These are phyloP conservation scores for Drosophila formosana DNA, from an alignment of 2,888 invertebrate genomes.

Conservation along the genomic window DNA sequence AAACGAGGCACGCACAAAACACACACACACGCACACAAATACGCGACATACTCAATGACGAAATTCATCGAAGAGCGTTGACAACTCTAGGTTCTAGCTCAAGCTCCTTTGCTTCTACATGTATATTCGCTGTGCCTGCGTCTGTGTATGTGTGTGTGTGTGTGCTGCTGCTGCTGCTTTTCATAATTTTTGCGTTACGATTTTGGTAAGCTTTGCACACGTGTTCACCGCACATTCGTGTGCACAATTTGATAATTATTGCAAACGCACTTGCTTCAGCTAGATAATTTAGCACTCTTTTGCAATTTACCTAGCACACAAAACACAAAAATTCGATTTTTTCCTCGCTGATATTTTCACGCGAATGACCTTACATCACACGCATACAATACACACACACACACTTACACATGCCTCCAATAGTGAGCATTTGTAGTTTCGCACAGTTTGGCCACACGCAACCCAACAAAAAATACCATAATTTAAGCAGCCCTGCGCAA, in stretches of 20 bases:
- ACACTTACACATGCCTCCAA: constrained; percentile 28
- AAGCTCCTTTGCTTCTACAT: constrained; percentile 51
- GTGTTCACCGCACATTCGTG: constrained; percentile 36
- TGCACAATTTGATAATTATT: constrained; percentile 45
- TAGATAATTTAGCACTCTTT: constrained; percentile 60
- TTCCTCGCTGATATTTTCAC: constrained; percentile 82
- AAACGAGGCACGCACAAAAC: constrained; percentile 62
- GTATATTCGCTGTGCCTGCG: constrained; percentile 6
- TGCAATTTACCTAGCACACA: constrained; percentile 83
- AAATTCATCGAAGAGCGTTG: constrained; percentile 79
- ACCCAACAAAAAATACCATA: constrained; percentile 38
- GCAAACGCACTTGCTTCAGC: constrained; percentile 44
- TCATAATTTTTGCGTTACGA: constrained; percentile 63
- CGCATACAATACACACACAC: constrained; percentile 74
- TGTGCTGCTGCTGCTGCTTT: constrained; percentile 60
- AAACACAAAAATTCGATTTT: constrained; percentile 84
- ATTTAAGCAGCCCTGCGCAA: neutral
- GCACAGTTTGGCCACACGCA: constrained; percentile 36
- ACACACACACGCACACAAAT: constrained; percentile 48
- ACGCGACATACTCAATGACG: constrained; percentile 80
- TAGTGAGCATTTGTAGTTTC: constrained; percentile 32
- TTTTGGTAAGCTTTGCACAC: constrained; percentile 15
- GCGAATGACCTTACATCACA: constrained; percentile 81
- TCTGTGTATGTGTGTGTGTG: constrained; percentile 11
- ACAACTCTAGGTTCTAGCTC: constrained; percentile 78